phyloP scores from a whole-genome alignment of 2,113 vertebrate species.

The Stegostoma tigrinum region DNA sequence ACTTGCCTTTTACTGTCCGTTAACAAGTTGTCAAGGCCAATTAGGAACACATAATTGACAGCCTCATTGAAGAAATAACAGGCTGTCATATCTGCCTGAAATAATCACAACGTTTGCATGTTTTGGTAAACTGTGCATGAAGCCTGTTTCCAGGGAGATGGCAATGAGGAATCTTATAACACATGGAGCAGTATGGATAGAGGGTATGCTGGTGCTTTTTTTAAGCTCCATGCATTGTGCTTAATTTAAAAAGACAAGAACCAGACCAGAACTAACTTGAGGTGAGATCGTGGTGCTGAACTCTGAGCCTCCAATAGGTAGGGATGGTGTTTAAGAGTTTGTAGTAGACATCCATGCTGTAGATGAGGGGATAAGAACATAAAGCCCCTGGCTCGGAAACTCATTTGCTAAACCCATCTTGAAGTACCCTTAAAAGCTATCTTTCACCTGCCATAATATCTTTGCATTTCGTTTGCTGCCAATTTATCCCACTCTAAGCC shows the following conservation, averaged over 20 bases:
- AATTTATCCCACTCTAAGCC: not conserved
- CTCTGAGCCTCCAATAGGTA: not conserved
- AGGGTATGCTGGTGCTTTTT: not conserved
- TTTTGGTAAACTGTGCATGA: not conserved
- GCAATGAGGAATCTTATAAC: not conserved
- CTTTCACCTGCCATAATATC: not conserved
- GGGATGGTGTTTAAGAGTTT: not conserved
- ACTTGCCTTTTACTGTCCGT: not conserved
- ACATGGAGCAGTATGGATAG: not conserved
- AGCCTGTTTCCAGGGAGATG: not conserved
- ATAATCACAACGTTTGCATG: not conserved
- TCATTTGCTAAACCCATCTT: not conserved
- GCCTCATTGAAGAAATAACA: conserved; percentile 10
- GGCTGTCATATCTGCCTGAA: conserved; percentile 9
- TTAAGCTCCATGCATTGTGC: not conserved
- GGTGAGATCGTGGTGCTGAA: not conserved
- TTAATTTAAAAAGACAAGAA: not conserved
- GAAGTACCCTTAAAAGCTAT: not conserved
- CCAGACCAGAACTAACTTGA: not conserved
- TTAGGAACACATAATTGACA: conserved; percentile 21
- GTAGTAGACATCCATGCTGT: not conserved
- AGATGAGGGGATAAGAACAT: too few relatives aligned
- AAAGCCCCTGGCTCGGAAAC: not conserved
- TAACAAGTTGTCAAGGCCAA: conserved; percentile 18
- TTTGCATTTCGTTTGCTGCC: not conserved